phyloP scores from a whole-genome alignment of 2,113 vertebrate genomes.

The Amphilophus citrinellus region DNA sequence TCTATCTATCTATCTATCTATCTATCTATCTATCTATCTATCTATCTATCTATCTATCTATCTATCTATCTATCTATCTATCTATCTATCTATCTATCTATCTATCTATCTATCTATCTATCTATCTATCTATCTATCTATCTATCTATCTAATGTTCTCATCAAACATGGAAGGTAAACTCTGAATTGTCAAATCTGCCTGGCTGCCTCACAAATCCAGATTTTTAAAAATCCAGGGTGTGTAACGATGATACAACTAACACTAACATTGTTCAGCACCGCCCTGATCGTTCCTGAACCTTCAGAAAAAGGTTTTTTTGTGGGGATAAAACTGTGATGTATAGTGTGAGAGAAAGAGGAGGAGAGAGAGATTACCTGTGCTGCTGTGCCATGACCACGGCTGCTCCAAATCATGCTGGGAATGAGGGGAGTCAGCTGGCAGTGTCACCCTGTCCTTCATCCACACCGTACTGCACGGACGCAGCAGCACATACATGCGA shows the following conservation, averaged over 20 bases:
- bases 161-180: background rate
- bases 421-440: background rate
- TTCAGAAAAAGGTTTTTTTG: background rate
- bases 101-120: too few species aligned
- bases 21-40: too few species aligned
- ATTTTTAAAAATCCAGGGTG: too few species aligned
- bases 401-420: constrained; percentile 2
- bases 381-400: background rate
- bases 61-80: too few species aligned
- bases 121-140: too few species aligned
- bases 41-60: too few species aligned
- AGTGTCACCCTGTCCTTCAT: constrained; percentile 3
- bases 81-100: too few species aligned
- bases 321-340: background rate
- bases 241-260: background rate
- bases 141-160: background rate
- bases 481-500: background rate
- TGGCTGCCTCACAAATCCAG: too few species aligned
- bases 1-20: too few species aligned
- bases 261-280: background rate
- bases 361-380: background rate
- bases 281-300: background rate
- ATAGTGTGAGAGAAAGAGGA: background rate
- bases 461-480: background rate
- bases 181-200: too few species aligned